Conservation (phyloP, 1,140 invertebrate species). For the Elymnias hypermnestra region DNA sequence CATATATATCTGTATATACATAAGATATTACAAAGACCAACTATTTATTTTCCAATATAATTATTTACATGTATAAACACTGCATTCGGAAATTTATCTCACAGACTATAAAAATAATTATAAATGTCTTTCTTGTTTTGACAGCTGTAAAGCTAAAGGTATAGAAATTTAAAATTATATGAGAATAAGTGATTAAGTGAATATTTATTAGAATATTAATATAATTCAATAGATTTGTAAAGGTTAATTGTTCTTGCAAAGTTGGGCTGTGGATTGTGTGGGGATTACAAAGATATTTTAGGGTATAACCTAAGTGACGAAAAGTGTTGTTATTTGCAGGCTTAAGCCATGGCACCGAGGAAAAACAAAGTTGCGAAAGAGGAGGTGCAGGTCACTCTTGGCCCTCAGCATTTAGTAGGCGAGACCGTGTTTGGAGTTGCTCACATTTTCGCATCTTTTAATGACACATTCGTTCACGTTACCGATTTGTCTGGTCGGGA, state of each 20-base stretch:
- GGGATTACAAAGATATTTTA: conserved; percentile 57
- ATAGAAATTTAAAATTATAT: conserved; percentile 26
- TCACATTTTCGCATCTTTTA: conserved; percentile 99
- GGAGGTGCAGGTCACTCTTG: conserved; percentile 96
- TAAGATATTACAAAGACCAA: no score
- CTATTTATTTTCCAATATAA: no score
- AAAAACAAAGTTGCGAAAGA: conserved; percentile 98
- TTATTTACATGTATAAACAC: background rate
- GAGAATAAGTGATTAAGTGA: conserved; percentile 11
- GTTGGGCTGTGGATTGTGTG: conserved; percentile 18
- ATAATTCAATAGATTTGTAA: conserved; percentile 14
- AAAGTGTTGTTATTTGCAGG: conserved; percentile 64
- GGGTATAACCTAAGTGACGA: conserved; percentile 58
- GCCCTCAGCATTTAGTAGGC: conserved; percentile 97
- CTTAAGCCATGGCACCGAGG: conserved; percentile 91
- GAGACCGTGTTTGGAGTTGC: conserved; percentile 99
- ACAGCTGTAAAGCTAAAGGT: conserved; percentile 70
- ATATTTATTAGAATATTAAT: conserved; percentile 17
- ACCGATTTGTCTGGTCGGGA: conserved; percentile 99
- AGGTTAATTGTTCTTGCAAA: conserved; percentile 6
- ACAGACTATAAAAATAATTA: background rate
- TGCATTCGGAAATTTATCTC: background rate
- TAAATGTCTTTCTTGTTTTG: conserved; percentile 59
- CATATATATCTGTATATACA: no score
- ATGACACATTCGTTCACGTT: conserved; percentile 99